A percentile compares a stretch with the other conserved stretches of the same genome.
phyloP scores from a whole-genome alignment of 2,113 vertebrate genomes.

The Alouatta palliata region DNA sequence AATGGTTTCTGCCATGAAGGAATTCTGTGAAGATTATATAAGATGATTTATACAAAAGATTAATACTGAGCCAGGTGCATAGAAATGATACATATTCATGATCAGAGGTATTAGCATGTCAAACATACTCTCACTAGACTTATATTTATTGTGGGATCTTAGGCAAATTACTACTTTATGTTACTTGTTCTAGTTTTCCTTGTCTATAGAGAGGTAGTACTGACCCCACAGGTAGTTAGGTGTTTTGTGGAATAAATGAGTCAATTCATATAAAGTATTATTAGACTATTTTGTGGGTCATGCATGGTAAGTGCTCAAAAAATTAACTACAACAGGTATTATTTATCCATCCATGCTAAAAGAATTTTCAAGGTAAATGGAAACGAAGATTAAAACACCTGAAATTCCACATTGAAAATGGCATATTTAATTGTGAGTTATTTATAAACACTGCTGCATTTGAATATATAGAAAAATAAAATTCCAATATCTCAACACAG shows the following conservation, averaged over 20 bases:
- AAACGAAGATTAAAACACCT: background rate
- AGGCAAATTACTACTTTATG: background rate
- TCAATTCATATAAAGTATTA: background rate
- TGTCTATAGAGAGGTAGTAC: background rate
- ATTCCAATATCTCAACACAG: background rate
- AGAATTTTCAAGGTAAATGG: background rate
- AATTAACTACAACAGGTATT: background rate
- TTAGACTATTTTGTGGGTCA: background rate
- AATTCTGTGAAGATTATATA: background rate
- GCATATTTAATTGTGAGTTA: background rate
- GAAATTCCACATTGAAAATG: background rate
- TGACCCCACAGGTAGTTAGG: background rate
- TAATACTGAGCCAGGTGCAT: background rate
- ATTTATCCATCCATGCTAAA: background rate
- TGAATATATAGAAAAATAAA: background rate
- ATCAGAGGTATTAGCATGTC: background rate
- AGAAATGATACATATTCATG: background rate
- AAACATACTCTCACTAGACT: background rate
- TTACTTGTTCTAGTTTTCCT: background rate
- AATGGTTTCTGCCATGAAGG: background rate
- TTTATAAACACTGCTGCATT: background rate
- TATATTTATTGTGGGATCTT: background rate
- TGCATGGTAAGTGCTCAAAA: background rate
- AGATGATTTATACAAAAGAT: background rate
- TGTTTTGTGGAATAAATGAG: background rate